Percentiles rank a stretch among this genome's conserved stretches.
phyloP scores from a whole-genome alignment of 2,888 invertebrate species.

The Lithophane leautieri region DNA sequence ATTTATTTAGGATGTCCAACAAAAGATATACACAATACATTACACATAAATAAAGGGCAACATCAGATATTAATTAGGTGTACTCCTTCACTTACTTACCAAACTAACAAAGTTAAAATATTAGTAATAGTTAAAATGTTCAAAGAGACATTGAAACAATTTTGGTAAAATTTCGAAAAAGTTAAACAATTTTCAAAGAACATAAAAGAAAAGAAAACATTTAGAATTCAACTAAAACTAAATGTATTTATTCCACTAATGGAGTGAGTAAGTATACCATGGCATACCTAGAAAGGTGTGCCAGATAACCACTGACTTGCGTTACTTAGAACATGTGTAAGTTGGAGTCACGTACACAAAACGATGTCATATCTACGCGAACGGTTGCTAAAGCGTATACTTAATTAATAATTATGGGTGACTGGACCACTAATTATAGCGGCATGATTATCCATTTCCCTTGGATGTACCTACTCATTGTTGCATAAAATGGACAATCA shows the following conservation, averaged over 20 bases:
- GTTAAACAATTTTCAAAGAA: not conserved
- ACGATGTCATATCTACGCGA: constrained; percentile 37
- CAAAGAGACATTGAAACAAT: not conserved
- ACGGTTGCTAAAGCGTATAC: constrained; percentile 44
- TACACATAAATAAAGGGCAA: not conserved
- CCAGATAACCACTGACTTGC: constrained; percentile 15
- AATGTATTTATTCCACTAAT: not conserved
- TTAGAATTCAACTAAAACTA: constrained; percentile 8
- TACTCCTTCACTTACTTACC: not conserved
- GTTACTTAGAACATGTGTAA: constrained; percentile 14
- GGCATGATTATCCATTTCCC: constrained; percentile 51
- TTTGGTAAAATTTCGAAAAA: not conserved
- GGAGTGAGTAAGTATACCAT: not conserved
- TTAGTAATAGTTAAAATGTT: not conserved
- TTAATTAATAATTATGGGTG: constrained; percentile 34
- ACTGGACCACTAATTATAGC: constrained; percentile 18
- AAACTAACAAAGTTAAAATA: not conserved
- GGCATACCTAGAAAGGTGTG: constrained; percentile 22
- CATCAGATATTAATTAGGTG: not conserved
- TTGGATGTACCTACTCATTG: constrained; percentile 29
- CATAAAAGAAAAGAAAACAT: too few relatives aligned
- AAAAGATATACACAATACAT: too few relatives aligned
- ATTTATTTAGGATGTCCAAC: not conserved
- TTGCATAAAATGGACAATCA: constrained; percentile 4
- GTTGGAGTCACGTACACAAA: constrained; percentile 21